A percentile compares a stretch with the other conserved stretches of the same genome.
Conservation (phyloP, 2,797 vertebrate species). For the Brotula barbata region DNA sequence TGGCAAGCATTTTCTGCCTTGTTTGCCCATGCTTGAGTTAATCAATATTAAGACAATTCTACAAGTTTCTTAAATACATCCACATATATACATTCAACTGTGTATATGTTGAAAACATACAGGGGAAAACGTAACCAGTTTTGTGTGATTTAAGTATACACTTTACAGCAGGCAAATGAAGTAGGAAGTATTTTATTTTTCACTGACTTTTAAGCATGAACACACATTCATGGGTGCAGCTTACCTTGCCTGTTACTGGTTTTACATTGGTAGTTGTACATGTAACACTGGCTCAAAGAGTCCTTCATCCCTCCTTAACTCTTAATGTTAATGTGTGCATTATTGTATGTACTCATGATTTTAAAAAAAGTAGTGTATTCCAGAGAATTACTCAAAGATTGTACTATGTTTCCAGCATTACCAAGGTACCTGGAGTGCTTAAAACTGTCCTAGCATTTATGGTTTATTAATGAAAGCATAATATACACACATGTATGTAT, state of each 20-base stretch:
- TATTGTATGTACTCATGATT: conserved; percentile 80
- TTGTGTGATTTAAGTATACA: conserved; percentile 59
- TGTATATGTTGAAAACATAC: conserved; percentile 76
- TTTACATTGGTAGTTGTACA: conserved; percentile 69
- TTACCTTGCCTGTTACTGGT: conserved; percentile 73
- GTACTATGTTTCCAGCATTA: conserved; percentile 83
- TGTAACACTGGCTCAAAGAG: conserved; percentile 72
- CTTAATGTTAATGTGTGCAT: conserved; percentile 76
- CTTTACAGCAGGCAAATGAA: conserved; percentile 61
- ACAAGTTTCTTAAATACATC: conserved; percentile 74
- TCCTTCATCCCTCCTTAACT: conserved; percentile 75
- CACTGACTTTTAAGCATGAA: conserved; percentile 74
- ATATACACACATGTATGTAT: conserved; percentile 87
- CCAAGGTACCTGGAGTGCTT: conserved; percentile 82
- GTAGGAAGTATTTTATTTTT: conserved; percentile 67
- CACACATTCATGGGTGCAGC: conserved; percentile 68
- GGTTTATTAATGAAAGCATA: conserved; percentile 83
- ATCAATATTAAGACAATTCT: conserved; percentile 68
- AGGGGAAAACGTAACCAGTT: conserved; percentile 53
- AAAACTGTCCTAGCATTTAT: conserved; percentile 80
- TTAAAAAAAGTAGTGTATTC: conserved; percentile 75
- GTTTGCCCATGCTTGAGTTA: conserved; percentile 69
- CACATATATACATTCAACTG: conserved; percentile 75
- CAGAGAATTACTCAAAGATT: conserved; percentile 80
- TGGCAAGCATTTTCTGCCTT: conserved; percentile 71